Base-by-base conservation (phyloP, 2,888 invertebrate genomes). In the Acronicta aceris region DNA sequence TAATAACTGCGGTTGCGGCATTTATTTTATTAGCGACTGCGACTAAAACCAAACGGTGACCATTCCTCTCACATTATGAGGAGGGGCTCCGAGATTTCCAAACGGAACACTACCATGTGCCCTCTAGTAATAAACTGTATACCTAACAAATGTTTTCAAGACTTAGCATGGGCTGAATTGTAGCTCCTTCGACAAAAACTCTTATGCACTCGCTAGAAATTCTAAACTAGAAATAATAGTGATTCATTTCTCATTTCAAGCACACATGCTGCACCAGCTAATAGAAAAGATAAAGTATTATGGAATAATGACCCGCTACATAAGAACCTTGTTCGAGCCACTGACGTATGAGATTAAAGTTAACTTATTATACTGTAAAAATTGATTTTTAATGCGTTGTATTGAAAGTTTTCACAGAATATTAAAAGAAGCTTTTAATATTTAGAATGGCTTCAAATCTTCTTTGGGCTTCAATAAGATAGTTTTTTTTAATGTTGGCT, bases 181-280 rank as follows among this genome's bases (percentile, higher is more conserved):
- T 25, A 25, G 25, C 25, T 25, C 4, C 25, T 25, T 25, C 25
- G 25, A 25, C 5, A 25, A 25, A 25, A 25, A 25, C 25, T n/a
- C n/a, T n/a, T n/a, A 25, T 5, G 25, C 27, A 1, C 27, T 27
- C 7, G 38, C 38, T 38, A n/a, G n/a, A 33, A 36, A n/a, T n/a
- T n/a, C n/a, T n/a, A 38, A 38, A n/a, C 38, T 17, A 47, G 25
- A 65, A 86, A 82, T 82, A 84, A 87, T 87, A 71, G 74, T 70
- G 68, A 74, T 79, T 78, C 80, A 83, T 87, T 83, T 82, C 84
- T 85, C 85, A 83, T 79, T 82, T 81, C 82, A 76, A 67, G 46
- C 56, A 51, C 52, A 57, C 41, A 46, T 51, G 59, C 43, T 25
- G 38, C 21, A 71, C 40, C 10, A 33, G 9, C 43, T 65, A 50